A percentile compares a stretch with the other conserved stretches of the same genome.
phyloP scores from a whole-genome alignment of 2,888 invertebrate genomes.

The Drepanosiphum platanoidis region DNA sequence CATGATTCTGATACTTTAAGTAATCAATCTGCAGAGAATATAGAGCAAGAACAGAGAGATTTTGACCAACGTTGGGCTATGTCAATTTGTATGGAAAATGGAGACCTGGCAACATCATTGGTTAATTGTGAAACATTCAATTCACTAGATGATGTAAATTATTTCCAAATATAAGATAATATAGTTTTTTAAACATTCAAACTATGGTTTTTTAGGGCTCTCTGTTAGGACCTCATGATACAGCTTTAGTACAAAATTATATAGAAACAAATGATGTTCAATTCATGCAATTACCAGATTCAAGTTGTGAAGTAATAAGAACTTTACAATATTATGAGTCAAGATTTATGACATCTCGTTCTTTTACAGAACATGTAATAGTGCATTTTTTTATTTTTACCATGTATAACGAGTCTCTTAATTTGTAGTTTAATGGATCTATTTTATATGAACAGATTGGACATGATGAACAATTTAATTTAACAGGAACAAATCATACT shows the following conservation, averaged over 20 bases:
- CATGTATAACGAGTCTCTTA: neutral
- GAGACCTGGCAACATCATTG: slow-evolving; percentile 1
- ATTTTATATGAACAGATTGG: neutral
- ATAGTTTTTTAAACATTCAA: neutral
- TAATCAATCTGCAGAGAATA: slow-evolving; percentile 34
- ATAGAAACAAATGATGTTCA: slow-evolving; percentile 49
- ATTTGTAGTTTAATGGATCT: slow-evolving; percentile 16
- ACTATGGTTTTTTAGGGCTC: slow-evolving; percentile 28
- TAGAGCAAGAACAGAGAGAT: slow-evolving; percentile 42
- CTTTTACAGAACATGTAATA: slow-evolving; percentile 35
- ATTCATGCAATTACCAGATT: slow-evolving; percentile 53
- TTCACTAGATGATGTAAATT: slow-evolving; percentile 38
- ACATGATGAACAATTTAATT: neutral
- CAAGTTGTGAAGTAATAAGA: slow-evolving; percentile 35
- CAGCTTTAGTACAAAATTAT: slow-evolving; percentile 41
- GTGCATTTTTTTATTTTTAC: neutral
- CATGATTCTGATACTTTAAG: slow-evolving; percentile 51
- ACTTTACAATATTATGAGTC: slow-evolving; percentile 57
- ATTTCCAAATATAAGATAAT: neutral
- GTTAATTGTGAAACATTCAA: slow-evolving; percentile 38
- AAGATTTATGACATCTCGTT: slow-evolving; percentile 13
- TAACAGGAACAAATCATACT: neutral
- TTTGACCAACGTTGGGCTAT: slow-evolving; percentile 58
- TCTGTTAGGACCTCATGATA: slow-evolving; percentile 41
- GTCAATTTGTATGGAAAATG: slow-evolving; percentile 27